Percentiles rank a stretch among this genome's conserved stretches.
phyloP scores from a whole-genome alignment of 2,113 vertebrate species.

The Archilochus colubris region DNA sequence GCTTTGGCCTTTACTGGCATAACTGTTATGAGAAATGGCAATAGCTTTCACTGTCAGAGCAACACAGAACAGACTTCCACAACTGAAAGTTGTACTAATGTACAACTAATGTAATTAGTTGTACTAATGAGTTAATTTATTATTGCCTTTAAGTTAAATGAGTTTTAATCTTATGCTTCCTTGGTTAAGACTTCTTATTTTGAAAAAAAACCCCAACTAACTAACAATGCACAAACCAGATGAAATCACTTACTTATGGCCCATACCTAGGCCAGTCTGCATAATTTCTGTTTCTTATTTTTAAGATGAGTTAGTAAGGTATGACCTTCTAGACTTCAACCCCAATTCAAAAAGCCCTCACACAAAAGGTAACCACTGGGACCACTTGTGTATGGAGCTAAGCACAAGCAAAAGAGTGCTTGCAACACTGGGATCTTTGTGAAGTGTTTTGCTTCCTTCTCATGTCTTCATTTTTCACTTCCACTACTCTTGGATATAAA shows the following conservation, averaged over 20 bases:
- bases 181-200: background rate
- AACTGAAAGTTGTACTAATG: too few species aligned
- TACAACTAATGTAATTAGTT: too few species aligned
- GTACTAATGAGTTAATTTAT: background rate
- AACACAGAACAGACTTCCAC: background rate
- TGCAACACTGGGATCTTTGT: background rate
- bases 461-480: background rate
- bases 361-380: background rate
- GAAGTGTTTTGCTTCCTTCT: background rate
- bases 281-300: background rate
- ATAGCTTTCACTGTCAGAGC: background rate
- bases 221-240: background rate
- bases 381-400: background rate
- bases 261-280: background rate
- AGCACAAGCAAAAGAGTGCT: background rate
- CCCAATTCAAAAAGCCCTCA: background rate
- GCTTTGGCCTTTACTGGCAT: background rate
- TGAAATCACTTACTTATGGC: background rate
- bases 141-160: background rate
- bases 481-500: background rate
- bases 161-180: background rate
- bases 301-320: background rate
- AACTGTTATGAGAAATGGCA: background rate
- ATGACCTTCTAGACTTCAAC: background rate
- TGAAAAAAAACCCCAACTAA: background rate